Conservation (phyloP, 2,797 vertebrate genomes). For the Alca torda region DNA sequence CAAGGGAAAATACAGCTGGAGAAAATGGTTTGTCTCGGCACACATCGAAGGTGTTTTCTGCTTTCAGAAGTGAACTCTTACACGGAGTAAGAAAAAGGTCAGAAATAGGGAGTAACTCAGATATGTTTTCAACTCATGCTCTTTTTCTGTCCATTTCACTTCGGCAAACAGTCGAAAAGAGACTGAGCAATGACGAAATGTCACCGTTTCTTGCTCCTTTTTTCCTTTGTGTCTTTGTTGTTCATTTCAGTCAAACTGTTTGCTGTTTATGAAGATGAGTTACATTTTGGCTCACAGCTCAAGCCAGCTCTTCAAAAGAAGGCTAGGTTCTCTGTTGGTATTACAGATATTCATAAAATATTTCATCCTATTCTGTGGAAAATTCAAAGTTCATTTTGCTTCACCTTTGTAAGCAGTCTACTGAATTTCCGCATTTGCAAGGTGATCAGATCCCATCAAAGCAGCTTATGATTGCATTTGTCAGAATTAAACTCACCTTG, state of each 20-base stretch:
- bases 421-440: not conserved
- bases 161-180: not conserved
- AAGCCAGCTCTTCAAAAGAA: not conserved
- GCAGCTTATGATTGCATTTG: not conserved
- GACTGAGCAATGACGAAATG: not conserved
- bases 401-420: not conserved
- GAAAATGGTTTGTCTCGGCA: not conserved
- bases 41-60: not conserved
- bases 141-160: not conserved
- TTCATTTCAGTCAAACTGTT: not conserved
- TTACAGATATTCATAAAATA: not conserved
- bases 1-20: not conserved
- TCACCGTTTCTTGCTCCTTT: not conserved
- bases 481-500: not conserved
- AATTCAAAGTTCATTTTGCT: not conserved
- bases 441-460: not conserved
- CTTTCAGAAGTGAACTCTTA: not conserved
- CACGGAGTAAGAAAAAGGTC: not conserved
- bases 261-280: not conserved
- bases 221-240: not conserved
- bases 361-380: not conserved
- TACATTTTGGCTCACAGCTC: not conserved
- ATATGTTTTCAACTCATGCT: not conserved
- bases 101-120: not conserved
- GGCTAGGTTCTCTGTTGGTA: not conserved